Evolutionary conservation across 1,140 invertebrate genomes (phyloP).

Genomic region (Cotesia typhae): DNA sequence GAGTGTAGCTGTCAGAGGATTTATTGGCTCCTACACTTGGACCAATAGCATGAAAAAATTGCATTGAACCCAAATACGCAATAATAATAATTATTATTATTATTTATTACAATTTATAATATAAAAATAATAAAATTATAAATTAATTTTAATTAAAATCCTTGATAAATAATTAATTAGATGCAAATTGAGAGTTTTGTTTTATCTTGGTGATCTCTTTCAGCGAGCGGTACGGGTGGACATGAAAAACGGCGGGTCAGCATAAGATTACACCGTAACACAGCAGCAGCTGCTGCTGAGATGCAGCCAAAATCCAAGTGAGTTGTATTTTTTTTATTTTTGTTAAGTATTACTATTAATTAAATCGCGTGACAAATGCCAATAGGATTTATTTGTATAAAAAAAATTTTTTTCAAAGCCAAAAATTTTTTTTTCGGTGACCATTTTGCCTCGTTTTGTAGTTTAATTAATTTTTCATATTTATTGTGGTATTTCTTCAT

Average conservation of each 20-base stretch:
- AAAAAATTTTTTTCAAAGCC: too few relatives aligned
- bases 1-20: background rate
- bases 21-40: too few relatives aligned
- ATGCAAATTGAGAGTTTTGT: background rate
- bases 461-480: too few relatives aligned
- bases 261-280: conserved; percentile 62
- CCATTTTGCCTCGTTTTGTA: too few relatives aligned
- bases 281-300: conserved; percentile 51
- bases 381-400: background rate
- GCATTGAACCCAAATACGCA: conserved; percentile 3
- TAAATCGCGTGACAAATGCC: too few relatives aligned
- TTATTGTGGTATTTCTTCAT: too few relatives aligned
- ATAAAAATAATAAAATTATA: background rate
- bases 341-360: too few relatives aligned
- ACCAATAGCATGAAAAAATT: conserved; percentile 15
- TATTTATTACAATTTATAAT: background rate
- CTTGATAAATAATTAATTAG: conserved; percentile 13
- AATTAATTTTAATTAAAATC: conserved; percentile 4
- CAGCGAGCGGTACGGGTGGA: conserved; percentile 57
- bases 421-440: too few relatives aligned
- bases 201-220: conserved; percentile 49
- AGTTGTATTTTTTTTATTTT: conserved; percentile 50
- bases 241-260: conserved; percentile 63
- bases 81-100: too few relatives aligned
- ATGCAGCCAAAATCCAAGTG: conserved; percentile 64